Evolutionary conservation across 2,113 vertebrate genomes (phyloP), one percentile per base, ranked within the genome.

Genomic region (Oryzias curvinotus): DNA sequence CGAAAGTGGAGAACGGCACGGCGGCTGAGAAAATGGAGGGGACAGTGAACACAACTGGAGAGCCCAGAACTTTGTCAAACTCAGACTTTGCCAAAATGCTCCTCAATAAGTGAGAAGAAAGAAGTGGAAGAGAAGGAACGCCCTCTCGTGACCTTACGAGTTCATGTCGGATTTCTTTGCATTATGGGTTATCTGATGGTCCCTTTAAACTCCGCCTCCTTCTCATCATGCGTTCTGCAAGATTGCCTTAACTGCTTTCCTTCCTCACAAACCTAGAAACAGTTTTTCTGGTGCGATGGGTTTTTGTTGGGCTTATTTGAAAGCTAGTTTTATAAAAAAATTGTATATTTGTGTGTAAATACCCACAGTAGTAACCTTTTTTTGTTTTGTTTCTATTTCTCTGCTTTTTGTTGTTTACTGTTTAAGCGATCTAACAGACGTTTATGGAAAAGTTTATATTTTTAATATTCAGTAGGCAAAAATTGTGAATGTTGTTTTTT

Each of bases 1-100:
- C 82, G 4, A 95, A 95, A 85, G 91, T 91, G 0, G 94, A 95
- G 92, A 98, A 98, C 0, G 97, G 97, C 12, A 93, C 93, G 0
- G 68, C 88, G 0, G 70, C 88, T 1, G 81, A 73, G 19, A 48
- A 88, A 65, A 23, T 52, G 55, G 3, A 75, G 75, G 0, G 60
- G 23, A 47, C 1, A 4, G 36, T 80, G 0, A 91, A 62, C 4
- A 44, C 83, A 12, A 45, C 71, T 0, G 65, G 57, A 36, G 84
- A 90, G 13, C 82, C 90, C 5, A 96, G 92, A 67, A 88, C 90
- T 73, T 88, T 99, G 93, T 96, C 96, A 53, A 99, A 99, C 8
- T 95, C 96, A 8, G 97, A 99, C 81, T 99, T 99, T 89, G 95
- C 95, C 77, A 93, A 88, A 91, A 89, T 99, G 94, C 92, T 98